Percentiles rank a stretch among this genome's conserved stretches.
Evolutionary conservation across 2,113 vertebrate species (phyloP).

Genomic region (Bambusicola thoracicus): DNA sequence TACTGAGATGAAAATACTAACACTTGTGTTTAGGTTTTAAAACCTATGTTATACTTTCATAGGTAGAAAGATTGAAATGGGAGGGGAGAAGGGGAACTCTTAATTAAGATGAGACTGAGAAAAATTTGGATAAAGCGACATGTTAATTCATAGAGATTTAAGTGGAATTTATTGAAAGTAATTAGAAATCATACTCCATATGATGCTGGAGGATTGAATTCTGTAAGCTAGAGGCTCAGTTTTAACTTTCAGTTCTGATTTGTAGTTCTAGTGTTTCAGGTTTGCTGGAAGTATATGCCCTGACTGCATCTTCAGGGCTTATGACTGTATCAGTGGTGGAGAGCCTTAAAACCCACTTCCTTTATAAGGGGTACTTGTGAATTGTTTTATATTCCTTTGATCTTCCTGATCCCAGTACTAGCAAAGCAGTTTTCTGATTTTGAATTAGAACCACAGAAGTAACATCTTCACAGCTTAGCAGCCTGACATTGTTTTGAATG

Average conservation of each 20-base stretch:
- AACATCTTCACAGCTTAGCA: conserved; percentile 15
- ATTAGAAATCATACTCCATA: background rate
- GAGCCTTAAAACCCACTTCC: background rate
- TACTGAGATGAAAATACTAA: background rate
- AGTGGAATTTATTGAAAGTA: background rate
- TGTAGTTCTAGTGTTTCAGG: background rate
- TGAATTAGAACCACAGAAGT: background rate
- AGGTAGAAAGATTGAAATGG: background rate
- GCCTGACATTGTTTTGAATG: background rate
- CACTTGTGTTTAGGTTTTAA: background rate
- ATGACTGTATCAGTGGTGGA: background rate
- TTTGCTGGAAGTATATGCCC: background rate
- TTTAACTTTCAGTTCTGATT: background rate
- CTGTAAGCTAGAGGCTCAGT: background rate
- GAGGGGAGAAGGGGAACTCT: background rate
- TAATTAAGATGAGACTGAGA: background rate
- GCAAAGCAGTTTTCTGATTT: background rate
- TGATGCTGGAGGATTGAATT: background rate
- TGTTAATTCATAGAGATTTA: too few species aligned
- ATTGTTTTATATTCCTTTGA: background rate
- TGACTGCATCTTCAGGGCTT: background rate
- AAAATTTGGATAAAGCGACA: background rate
- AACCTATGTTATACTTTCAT: background rate
- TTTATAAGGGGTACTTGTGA: background rate
- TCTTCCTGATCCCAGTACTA: background rate